Evolutionary conservation across 1,140 invertebrate species (phyloP).

Genomic region (Muscidifurax raptorellus): DNA sequence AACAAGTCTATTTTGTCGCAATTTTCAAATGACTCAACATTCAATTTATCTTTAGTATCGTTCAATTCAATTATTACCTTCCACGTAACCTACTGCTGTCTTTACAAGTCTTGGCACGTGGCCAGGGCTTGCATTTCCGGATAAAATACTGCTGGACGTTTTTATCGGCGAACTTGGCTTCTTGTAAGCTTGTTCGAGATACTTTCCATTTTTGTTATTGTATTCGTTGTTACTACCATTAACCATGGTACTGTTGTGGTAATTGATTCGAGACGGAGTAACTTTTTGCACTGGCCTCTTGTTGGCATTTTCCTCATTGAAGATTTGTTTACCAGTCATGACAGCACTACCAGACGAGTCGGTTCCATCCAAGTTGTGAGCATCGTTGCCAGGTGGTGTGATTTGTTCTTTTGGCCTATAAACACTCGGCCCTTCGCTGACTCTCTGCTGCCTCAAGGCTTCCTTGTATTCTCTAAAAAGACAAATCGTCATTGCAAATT

Average conservation of each 20-base stretch:
- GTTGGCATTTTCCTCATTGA: constrained; percentile 66
- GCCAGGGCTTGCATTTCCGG: constrained; percentile 66
- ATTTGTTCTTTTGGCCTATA: constrained; percentile 80
- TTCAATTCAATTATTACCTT: constrained; percentile 65
- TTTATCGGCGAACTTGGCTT: constrained; percentile 85
- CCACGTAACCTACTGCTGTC: constrained; percentile 77
- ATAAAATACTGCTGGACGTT: constrained; percentile 72
- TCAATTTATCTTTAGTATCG: background rate
- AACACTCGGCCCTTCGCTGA: constrained; percentile 82
- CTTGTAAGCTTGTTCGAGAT: constrained; percentile 77
- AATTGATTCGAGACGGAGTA: constrained; percentile 75
- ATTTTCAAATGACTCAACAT: background rate
- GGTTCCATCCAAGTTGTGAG: constrained; percentile 66
- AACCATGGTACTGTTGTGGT: constrained; percentile 64
- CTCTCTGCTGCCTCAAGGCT: constrained; percentile 87
- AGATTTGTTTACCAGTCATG: constrained; percentile 65
- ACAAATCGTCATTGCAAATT: background rate
- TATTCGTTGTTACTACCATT: constrained; percentile 74
- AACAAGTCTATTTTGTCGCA: background rate
- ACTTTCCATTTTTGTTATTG: constrained; percentile 68
- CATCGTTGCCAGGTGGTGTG: constrained; percentile 63
- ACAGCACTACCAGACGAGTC: constrained; percentile 54
- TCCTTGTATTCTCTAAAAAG: constrained; percentile 89
- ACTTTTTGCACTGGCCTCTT: constrained; percentile 79
- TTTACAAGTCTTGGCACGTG: constrained; percentile 70